Base-by-base conservation (phyloP, 2,797 vertebrate species). In the Apodemus agrarius region DNA sequence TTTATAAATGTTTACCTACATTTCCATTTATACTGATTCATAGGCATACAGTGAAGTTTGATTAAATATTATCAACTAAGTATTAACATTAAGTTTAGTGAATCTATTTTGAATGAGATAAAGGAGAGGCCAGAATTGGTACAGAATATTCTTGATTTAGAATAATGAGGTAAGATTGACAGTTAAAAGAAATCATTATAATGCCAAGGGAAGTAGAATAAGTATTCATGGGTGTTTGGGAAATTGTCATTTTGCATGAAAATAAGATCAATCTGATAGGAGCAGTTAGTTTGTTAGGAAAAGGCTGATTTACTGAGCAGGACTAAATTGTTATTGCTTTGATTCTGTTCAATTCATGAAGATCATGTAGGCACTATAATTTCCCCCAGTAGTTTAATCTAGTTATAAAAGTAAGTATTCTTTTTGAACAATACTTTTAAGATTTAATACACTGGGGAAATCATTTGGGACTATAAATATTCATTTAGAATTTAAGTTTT, bases 401-500 rank as follows among this genome's bases (percentile, higher is more conserved):
- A 8, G 5, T 95, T 83, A 46, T 1, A 13, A 14, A 79, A 29
- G 63, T 88, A 87, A 8, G 26, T 80, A 9, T 7, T n/a, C 14
- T 72, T 94, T 84, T 76, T 85, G 40, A 72, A 29, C 46, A 72
- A 2, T 84, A 80, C 22, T 49, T 75, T 34, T 96, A 46, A 94
- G 6, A 83, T 31, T 69, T 84, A 88, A 81, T 79, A 87, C 16
- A 43, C 83, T 80, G 43, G 10, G 5, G 82, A 93, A 59, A 37
- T 61, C 29, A 16, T 80, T 63, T 92, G 61, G 26, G 59, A 10
- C 52, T 63, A 0, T 95, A 74, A 82, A 54, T 82, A 63, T 94
- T 95, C 65, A 89, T 0, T 90, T 93, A 79, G 31, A 29, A 52
- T 82, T 19, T 14, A 94, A 31, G 86, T 89, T 93, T 96, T 93